phyloP scores from a whole-genome alignment of 2,797 vertebrate genomes.

The Sebastes aleutianus region DNA sequence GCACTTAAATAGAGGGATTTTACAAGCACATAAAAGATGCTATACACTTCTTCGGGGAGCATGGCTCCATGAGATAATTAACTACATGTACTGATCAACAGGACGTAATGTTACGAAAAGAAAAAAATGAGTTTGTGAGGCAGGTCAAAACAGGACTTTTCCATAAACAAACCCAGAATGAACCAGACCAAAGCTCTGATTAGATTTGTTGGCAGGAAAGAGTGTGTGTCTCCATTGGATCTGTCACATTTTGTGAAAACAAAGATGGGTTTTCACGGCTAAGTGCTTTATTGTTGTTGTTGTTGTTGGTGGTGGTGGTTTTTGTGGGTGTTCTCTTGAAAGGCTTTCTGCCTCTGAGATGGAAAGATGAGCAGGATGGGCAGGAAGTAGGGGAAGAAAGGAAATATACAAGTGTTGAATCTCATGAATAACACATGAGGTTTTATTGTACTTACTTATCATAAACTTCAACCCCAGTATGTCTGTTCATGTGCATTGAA shows the following conservation, averaged over 20 bases:
- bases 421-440: conserved; percentile 78
- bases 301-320: conserved; percentile 54
- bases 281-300: conserved; percentile 74
- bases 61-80: conserved; percentile 8
- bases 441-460: conserved; percentile 61
- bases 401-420: conserved; percentile 74
- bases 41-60: conserved; percentile 21
- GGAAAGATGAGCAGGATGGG: conserved; percentile 70
- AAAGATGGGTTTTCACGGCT: conserved; percentile 57
- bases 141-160: conserved; percentile 7
- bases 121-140: not conserved
- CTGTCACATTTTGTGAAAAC: conserved; percentile 74
- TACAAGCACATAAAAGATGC: conserved; percentile 43
- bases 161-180: not conserved
- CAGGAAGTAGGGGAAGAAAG: conserved; percentile 66
- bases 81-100: not conserved
- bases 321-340: conserved; percentile 70
- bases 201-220: conserved; percentile 62
- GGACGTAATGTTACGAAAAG: not conserved
- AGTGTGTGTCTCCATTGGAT: conserved; percentile 68
- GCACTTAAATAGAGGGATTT: conserved; percentile 63
- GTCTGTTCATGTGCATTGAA: conserved; percentile 6
- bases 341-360: conserved; percentile 78
- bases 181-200: conserved; percentile 47
- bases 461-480: conserved; percentile 35